These are phyloP conservation scores for Scaptodrosophila latifasciaeformis DNA, from an alignment of 2,888 invertebrate species.

Conservation along the genomic window DNA sequence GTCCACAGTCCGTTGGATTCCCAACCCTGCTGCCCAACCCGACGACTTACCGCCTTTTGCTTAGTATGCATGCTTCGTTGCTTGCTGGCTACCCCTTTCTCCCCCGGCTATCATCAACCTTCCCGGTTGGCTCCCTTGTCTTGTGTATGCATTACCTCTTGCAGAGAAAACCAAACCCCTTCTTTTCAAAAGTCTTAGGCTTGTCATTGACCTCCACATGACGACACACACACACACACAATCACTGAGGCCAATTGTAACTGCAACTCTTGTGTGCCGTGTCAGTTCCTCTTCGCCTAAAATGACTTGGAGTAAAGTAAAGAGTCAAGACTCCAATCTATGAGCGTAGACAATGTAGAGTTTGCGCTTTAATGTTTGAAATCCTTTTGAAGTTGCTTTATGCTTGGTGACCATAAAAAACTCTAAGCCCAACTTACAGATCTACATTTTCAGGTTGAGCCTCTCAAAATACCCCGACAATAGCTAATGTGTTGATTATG, in stretches of 20 bases:
- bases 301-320: too few species aligned
- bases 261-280: slow-evolving; percentile 49
- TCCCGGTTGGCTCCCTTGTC: too few species aligned
- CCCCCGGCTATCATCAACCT: too few species aligned
- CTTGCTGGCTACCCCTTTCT: slow-evolving; percentile 13
- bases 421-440: slow-evolving; percentile 9
- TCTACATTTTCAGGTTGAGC: too few species aligned
- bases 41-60: background rate
- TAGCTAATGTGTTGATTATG: slow-evolving; percentile 50
- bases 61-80: slow-evolving; percentile 59
- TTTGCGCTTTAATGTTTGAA: slow-evolving; percentile 51
- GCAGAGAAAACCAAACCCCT: background rate
- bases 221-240: slow-evolving; percentile 11
- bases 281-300: too few species aligned
- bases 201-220: slow-evolving; percentile 59
- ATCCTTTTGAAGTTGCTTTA: slow-evolving; percentile 46
- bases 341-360: slow-evolving; percentile 54
- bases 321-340: slow-evolving; percentile 3
- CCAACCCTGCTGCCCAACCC: background rate
- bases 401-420: slow-evolving; percentile 47
- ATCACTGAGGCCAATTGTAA: slow-evolving; percentile 46
- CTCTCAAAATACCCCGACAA: slow-evolving; percentile 44
- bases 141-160: slow-evolving; percentile 18
- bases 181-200: slow-evolving; percentile 18
- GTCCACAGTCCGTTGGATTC: background rate